Percentiles rank a stretch among this genome's conserved stretches.
Evolutionary conservation across 2,888 invertebrate genomes (phyloP).

Genomic region (Nesidiocoris tenuis): DNA sequence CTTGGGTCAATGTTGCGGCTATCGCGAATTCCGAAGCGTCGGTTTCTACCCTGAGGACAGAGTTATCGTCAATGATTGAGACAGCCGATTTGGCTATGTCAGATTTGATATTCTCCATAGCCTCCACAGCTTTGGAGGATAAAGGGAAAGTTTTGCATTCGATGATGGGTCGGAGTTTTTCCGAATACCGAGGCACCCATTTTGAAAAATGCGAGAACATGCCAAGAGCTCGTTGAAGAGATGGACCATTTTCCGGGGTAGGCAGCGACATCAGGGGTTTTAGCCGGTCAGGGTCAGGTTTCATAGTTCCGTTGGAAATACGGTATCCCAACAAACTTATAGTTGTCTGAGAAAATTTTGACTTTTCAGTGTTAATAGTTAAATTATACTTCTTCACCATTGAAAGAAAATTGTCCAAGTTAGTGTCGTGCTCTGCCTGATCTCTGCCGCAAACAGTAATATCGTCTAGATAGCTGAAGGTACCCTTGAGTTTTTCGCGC

Average conservation of each 20-base stretch:
- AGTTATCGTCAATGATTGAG: background rate
- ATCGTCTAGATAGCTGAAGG: constrained; percentile 17
- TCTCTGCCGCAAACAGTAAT: constrained; percentile 1
- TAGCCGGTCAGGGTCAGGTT: constrained; percentile 23
- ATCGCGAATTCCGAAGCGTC: constrained; percentile 47
- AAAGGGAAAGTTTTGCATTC: background rate
- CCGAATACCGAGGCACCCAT: background rate
- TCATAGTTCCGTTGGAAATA: constrained; percentile 3
- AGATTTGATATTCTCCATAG: background rate
- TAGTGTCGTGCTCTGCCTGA: background rate
- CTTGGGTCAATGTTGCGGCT: constrained; percentile 41
- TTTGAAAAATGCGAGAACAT: constrained; percentile 12
- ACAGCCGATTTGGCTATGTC: background rate
- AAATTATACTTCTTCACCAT: background rate
- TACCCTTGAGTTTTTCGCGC: constrained; percentile 9
- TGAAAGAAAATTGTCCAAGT: background rate
- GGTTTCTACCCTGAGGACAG: constrained; percentile 42
- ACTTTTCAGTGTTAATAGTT: constrained; percentile 8
- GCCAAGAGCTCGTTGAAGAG: background rate
- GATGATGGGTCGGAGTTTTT: background rate
- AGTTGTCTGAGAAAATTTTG: background rate
- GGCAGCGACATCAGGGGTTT: constrained; percentile 5
- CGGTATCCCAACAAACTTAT: constrained; percentile 23
- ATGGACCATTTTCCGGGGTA: background rate
- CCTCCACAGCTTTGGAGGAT: background rate